Conservation (phyloP, 2,888 invertebrate genomes). For the Hyppa rectilinea region DNA sequence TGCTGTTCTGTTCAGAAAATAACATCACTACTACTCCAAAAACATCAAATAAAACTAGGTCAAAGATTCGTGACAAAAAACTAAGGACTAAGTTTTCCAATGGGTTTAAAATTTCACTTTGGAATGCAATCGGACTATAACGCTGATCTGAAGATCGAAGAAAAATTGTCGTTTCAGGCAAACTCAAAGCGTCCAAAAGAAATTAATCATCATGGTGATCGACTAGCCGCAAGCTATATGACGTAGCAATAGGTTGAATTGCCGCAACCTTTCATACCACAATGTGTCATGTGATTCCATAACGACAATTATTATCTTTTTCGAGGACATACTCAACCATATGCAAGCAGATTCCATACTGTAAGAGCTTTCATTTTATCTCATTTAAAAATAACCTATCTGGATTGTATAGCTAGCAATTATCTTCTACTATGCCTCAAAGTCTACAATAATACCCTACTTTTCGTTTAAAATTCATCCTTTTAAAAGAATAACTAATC, state of each 20-base stretch:
- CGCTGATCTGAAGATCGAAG: constrained; percentile 12
- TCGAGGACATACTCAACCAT: not conserved
- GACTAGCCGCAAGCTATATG: constrained; percentile 5
- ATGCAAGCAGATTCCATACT: not conserved
- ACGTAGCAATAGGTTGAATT: constrained; percentile 23
- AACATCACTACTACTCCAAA: constrained; percentile 38
- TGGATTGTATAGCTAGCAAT: not conserved
- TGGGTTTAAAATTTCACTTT: constrained; percentile 33
- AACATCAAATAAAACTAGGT: constrained; percentile 37
- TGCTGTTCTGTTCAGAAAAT: constrained; percentile 43
- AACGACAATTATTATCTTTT: constrained; percentile 14
- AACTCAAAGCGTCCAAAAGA: constrained; percentile 7
- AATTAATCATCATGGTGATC: constrained; percentile 12
- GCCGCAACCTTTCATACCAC: constrained; percentile 2
- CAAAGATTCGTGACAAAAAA: constrained; percentile 35
- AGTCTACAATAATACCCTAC: not conserved
- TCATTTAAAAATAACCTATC: not conserved
- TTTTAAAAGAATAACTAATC: not conserved
- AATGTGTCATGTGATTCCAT: constrained; percentile 14
- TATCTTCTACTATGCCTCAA: not conserved
- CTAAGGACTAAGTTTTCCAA: constrained; percentile 20
- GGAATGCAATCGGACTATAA: constrained; percentile 36
- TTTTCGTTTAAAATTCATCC: not conserved
- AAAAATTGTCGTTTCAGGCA: constrained; percentile 17
- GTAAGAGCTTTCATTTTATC: not conserved